Evolutionary conservation across 1,140 invertebrate genomes (phyloP).

Genomic region (Maniola jurtina): DNA sequence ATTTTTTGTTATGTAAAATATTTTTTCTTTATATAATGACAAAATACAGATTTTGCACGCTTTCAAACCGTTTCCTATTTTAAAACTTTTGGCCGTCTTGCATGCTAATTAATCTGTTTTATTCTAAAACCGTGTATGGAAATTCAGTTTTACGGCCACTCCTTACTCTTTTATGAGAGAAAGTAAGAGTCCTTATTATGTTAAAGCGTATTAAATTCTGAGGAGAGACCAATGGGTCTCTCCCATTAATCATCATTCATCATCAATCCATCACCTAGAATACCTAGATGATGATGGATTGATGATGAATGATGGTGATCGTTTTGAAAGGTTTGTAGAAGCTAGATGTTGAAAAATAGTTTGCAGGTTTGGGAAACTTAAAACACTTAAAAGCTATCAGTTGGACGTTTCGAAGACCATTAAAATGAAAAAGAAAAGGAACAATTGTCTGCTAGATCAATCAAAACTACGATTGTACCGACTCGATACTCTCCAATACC

Average conservation of each 20-base stretch:
- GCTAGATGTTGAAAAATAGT: no score
- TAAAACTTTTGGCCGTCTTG: slow-evolving; percentile 25
- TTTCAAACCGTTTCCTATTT: slow-evolving; percentile 25
- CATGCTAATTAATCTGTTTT: slow-evolving; percentile 44
- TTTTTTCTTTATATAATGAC: slow-evolving; percentile 5
- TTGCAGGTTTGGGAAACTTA: not conserved
- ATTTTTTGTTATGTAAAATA: slow-evolving; percentile 24
- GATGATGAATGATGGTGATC: no score
- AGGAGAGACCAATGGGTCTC: no score
- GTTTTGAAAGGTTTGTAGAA: no score
- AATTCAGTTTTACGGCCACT: slow-evolving; percentile 31
- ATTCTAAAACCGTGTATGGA: slow-evolving; percentile 40
- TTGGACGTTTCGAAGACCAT: not conserved
- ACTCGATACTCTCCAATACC: slow-evolving; percentile 55
- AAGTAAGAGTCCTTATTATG: no score
- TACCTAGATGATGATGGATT: no score
- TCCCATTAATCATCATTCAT: no score
- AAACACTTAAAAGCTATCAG: no score
- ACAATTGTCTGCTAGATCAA: slow-evolving; percentile 34
- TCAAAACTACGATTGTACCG: slow-evolving; percentile 34
- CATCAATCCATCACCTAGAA: no score
- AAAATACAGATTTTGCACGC: slow-evolving; percentile 18
- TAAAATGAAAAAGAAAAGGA: not conserved
- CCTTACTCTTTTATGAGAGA: slow-evolving; percentile 28
- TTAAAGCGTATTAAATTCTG: no score